Evolutionary conservation across 2,888 invertebrate genomes (phyloP).

Genomic region (Pseudococcus longispinus): DNA sequence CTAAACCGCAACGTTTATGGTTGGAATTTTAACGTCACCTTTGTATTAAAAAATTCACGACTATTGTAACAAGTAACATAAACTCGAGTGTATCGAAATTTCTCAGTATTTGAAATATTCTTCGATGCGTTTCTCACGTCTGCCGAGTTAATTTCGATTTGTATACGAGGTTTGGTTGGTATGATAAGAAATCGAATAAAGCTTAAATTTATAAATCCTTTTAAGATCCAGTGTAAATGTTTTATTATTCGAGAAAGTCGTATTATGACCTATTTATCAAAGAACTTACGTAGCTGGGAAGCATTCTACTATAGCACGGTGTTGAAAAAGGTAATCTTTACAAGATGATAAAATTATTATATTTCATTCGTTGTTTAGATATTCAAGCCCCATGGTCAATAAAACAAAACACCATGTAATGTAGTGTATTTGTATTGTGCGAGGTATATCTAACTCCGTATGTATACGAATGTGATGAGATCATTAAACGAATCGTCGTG

Average conservation of each 20-base stretch:
- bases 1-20: neutral
- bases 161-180: no score
- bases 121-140: neutral
- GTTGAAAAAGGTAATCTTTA: neutral
- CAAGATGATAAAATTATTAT: neutral
- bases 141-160: neutral
- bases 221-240: neutral
- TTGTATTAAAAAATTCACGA: neutral
- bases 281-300: neutral
- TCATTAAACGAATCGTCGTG: neutral
- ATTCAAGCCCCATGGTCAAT: neutral
- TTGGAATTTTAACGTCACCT: neutral
- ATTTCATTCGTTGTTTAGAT: neutral
- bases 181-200: neutral
- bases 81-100: neutral
- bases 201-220: neutral
- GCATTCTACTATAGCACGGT: neutral
- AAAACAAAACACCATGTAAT: neutral
- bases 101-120: neutral
- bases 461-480: neutral
- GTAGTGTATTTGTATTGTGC: neutral
- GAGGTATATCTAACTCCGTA: no score
- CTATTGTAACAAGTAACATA: neutral
- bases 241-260: neutral
- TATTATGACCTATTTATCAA: slow-evolving; percentile 4